Base-by-base conservation (phyloP, 2,888 invertebrate species). In the Archips crataeganus region DNA sequence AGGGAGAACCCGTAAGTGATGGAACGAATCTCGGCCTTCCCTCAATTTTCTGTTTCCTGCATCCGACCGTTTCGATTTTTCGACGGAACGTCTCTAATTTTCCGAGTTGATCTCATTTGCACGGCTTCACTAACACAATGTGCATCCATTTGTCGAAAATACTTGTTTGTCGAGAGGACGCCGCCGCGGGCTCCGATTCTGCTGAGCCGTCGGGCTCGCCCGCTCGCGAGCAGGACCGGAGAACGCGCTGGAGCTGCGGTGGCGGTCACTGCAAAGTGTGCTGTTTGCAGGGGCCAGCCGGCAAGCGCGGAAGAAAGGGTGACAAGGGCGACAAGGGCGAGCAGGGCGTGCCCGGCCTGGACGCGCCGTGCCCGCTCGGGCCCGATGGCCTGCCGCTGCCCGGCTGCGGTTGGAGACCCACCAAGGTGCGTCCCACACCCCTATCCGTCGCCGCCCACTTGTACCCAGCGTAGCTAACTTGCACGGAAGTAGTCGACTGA, bases 311-410 rank as follows among this genome's bases (percentile, higher is more conserved):
- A 70, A 96, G 97, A 81, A 98, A 98, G 93, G 99, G 99, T 47
- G 98, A 98, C 91, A 97, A 97, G 85, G 99, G 99, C 57, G 97
- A 97, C 85, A 98, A 98, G 93, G 99, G 99, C 73, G 98, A 98
- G 85, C 98, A 98, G 95, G 99, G 99, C 80, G 98, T 99, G 79
- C 99, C 99, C 49, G 99, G 99, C 51, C 95, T 99, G 83, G 99
- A 99, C 94, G 99, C 99, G 61, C 99, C 99, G n/a, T 99, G 99
- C 95, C 99, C 99, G 78, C 95, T 99, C 74, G 99, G 99, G 73
- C 96, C 97, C 67, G 99, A 99, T 92, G 99, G 99, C 76, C 95
- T 99, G 85, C 99, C 99, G 77, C 94, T 99, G 84, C 98, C 99
- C 70, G 99, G 99, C 83, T 99, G 99, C 92, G 98, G 98, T 82